Evolutionary conservation across 2,797 vertebrate species (phyloP), one percentile per base, ranked within the genome.

Genomic region (Lutjanus argentimaculatus): DNA sequence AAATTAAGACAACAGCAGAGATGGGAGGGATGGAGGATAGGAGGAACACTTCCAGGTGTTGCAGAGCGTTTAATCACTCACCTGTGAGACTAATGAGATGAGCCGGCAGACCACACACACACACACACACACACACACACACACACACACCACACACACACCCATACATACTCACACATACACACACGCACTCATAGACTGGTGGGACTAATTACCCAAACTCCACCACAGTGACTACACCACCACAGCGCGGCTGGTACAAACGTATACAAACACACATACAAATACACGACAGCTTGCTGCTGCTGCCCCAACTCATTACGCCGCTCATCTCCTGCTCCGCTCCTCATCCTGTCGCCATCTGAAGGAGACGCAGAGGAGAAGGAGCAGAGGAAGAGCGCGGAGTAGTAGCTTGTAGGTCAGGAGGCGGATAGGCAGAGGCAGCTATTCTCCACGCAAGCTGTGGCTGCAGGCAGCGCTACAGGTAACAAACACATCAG

Each of bases 201-300:
- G 84, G 79, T 91, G 92, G 93, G 94, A 95, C 93, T 95, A 95
- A 95, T 95, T 95, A 94, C 85, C 87, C 77, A 88, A 90, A 87
- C 79, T 90, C 90, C 75, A 72, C 82, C 69, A 64, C 15, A 49
- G 80, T 56, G 86, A 90, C 84, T 72, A 68, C 17, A 57, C 17
- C 67, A 52, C 80, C 79, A 70, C 86, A 68, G 82, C 72, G 55
- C 61, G 71, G 65, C 87, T 86, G 77, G 70, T 76, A 71, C 87
- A 89, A 77, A 55, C 78, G 70, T 77, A 79, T 80, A 81, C 82
- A 79, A 62, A 89, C 83, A 65, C 79, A 40, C 80, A 59, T 52
- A 73, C 77, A 88, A 81, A 88, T 71, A 58, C 65, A 42, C 22
- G 21, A 87, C 85, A 89, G 88, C 85, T 77, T 87, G 85, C 80